Evolutionary conservation across 1,140 invertebrate genomes (phyloP).

Genomic region (Leucophenga varia): DNA sequence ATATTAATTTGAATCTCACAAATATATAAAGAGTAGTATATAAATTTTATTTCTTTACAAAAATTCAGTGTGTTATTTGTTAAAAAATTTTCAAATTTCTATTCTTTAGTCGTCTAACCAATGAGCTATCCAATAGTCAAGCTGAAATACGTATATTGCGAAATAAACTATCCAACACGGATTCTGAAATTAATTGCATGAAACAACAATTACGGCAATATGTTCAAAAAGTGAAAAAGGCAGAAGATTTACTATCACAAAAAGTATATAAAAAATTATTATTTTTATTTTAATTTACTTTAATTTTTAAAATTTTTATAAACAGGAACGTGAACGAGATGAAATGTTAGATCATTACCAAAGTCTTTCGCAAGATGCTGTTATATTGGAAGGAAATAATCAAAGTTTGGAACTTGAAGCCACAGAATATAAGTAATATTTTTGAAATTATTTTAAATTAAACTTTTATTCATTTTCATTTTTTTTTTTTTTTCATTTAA

Average conservation of each 20-base stretch:
- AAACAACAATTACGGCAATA: constrained; percentile 68
- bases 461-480: background rate
- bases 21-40: no score
- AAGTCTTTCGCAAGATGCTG: constrained; percentile 64
- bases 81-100: constrained; percentile 4
- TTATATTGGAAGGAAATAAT: constrained; percentile 66
- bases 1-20: no score
- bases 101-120: constrained; percentile 32
- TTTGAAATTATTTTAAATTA: constrained; percentile 1
- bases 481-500: constrained; percentile 8
- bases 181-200: constrained; percentile 63
- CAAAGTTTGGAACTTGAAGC: constrained; percentile 67
- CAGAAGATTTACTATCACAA: constrained; percentile 63
- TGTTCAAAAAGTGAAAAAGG: constrained; percentile 65
- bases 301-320: no score
- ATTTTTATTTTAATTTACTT: no score
- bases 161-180: constrained; percentile 60
- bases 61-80: background rate
- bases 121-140: constrained; percentile 39
- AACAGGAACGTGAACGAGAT: constrained; percentile 65
- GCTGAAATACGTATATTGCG: constrained; percentile 59
- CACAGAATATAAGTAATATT: constrained; percentile 58
- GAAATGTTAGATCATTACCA: constrained; percentile 68
- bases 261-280: constrained; percentile 56
- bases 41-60: no score